phyloP scores from a whole-genome alignment of 2,797 vertebrate genomes.

The Sternarchorhynchus goeldii region DNA sequence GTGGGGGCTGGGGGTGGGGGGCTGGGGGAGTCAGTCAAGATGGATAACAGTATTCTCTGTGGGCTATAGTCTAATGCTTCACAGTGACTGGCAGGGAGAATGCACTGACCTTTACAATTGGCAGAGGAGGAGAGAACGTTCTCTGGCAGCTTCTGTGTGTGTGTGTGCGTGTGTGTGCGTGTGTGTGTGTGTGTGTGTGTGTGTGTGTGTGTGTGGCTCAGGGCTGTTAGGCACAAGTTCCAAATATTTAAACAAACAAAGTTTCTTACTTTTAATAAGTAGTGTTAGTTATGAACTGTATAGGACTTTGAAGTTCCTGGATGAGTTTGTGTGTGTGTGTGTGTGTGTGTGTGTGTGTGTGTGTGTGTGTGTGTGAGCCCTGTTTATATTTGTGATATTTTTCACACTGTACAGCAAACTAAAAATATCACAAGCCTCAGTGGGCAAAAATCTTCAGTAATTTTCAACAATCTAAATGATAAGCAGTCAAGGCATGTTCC shows the following conservation, averaged over 20 bases:
- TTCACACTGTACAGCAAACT: too few species aligned
- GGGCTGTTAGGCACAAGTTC: conserved; percentile 61
- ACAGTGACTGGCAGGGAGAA: conserved; percentile 60
- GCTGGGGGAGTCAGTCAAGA: conserved; percentile 40
- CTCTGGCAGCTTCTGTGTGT: conserved; percentile 54
- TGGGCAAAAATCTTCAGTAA: conserved; percentile 23
- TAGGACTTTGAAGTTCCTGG: too few species aligned
- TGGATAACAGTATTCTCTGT: conserved; percentile 72
- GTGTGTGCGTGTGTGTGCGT: conserved; percentile 53
- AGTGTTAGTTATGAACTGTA: background rate
- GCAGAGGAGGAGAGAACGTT: conserved; percentile 62
- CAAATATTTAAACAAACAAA: conserved; percentile 61
- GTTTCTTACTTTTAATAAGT: conserved; percentile 34
- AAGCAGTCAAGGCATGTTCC: conserved; percentile 13
- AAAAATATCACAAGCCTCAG: background rate
- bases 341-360: background rate
- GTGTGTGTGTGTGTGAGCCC: background rate
- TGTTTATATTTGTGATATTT: too few species aligned
- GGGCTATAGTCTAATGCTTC: conserved; percentile 67
- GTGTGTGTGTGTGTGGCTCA: conserved; percentile 47
- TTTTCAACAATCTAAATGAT: conserved; percentile 37
- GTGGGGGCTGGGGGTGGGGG: background rate
- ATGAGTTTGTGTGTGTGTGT: background rate
- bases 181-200: conserved; percentile 27
- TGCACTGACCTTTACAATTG: conserved; percentile 73